These are phyloP conservation scores for Tipula lateralis DNA, from an alignment of 2,888 invertebrate genomes.

Conservation along the genomic window DNA sequence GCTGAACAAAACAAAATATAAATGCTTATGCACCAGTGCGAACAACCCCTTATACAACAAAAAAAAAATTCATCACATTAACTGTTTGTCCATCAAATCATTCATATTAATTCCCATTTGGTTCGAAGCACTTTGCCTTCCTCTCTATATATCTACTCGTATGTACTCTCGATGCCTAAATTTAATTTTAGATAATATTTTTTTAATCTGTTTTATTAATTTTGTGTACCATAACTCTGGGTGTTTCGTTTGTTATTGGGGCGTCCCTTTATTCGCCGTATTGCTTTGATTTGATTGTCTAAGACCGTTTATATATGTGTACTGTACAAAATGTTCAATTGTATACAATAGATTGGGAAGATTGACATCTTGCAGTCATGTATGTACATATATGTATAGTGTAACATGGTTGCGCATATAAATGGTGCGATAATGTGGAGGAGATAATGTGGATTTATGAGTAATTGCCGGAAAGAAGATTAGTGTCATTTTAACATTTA, in stretches of 20 bases:
- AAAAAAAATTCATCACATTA: constrained; percentile 2
- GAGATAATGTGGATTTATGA: background rate
- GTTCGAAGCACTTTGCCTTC: constrained; percentile 19
- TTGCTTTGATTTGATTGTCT: background rate
- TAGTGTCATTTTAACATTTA: background rate
- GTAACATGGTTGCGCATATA: background rate
- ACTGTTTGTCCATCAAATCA: constrained; percentile 19
- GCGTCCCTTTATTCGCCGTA: background rate
- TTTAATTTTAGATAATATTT: background rate
- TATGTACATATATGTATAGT: background rate
- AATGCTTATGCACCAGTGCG: background rate
- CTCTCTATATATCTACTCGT: too few relatives aligned
- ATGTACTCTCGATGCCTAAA: background rate
- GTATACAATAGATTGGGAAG: background rate
- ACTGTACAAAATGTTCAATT: background rate
- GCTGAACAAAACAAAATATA: background rate
- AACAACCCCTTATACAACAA: background rate
- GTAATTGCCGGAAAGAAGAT: background rate
- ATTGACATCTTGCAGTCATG: background rate
- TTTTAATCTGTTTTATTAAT: constrained; percentile 7
- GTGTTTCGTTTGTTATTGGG: background rate
- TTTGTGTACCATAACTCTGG: background rate
- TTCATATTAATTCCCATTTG: background rate
- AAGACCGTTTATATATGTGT: too few relatives aligned
- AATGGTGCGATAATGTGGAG: too few relatives aligned